Conservation (phyloP, 1,140 invertebrate species). For the Cotesia chilonis region DNA sequence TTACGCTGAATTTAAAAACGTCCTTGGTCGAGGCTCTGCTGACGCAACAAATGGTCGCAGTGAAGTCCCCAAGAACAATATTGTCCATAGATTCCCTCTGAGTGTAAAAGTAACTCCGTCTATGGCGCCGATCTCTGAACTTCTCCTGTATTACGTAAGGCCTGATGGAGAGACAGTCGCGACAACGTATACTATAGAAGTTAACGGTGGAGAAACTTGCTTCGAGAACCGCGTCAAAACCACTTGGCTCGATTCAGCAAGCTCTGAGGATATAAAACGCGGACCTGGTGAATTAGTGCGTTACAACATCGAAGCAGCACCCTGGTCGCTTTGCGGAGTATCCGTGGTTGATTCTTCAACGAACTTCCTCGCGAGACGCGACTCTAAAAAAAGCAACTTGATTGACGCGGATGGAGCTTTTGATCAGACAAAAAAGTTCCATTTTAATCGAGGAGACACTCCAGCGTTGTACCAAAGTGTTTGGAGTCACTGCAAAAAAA, state of each 20-base stretch:
- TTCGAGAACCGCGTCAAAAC: conserved; percentile 69
- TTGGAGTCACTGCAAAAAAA: conserved; percentile 55
- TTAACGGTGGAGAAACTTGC: conserved; percentile 64
- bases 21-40: conserved; percentile 51
- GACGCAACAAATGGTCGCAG: conserved; percentile 41
- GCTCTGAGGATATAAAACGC: conserved; percentile 50
- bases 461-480: conserved; percentile 46
- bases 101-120: conserved; percentile 70
- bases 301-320: conserved; percentile 65
- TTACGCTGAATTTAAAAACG: conserved; percentile 59
- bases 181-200: conserved; percentile 63
- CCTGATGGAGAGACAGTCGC: conserved; percentile 76
- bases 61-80: conserved; percentile 15
- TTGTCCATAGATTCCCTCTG: conserved; percentile 54
- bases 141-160: conserved; percentile 81
- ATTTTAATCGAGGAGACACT: conserved; percentile 47
- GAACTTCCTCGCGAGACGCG: conserved; percentile 58
- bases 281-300: conserved; percentile 65
- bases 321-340: conserved; percentile 69
- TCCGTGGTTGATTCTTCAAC: conserved; percentile 71
- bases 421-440: conserved; percentile 55
- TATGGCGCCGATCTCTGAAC: conserved; percentile 77
- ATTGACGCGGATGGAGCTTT: conserved; percentile 55
- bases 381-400: conserved; percentile 41
- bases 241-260: conserved; percentile 55